Percentiles rank a stretch among this genome's conserved stretches.
These are phyloP conservation scores for Alcedo atthis DNA, from an alignment of 2,797 vertebrate genomes.

Conservation along the genomic window DNA sequence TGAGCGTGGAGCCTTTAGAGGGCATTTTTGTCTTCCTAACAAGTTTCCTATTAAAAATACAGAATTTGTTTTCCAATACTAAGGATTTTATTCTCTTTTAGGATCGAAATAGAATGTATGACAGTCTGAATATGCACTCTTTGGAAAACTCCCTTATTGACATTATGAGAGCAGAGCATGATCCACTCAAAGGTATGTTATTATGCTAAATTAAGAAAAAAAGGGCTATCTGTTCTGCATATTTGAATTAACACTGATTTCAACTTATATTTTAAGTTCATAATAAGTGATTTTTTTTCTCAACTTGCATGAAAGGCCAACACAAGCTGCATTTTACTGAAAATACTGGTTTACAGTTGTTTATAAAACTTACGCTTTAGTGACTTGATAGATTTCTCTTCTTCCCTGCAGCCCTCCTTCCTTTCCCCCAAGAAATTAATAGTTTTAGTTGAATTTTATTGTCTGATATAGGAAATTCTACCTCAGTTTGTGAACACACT, in stretches of 20 bases:
- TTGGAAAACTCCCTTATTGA: constrained; percentile 98
- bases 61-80: constrained; percentile 36
- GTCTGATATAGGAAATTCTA: neutral
- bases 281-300: neutral
- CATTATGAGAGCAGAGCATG: constrained; percentile 99
- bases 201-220: constrained; percentile 50
- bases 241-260: constrained; percentile 23
- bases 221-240: constrained; percentile 49
- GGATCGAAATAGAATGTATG: constrained; percentile 97
- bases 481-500: neutral
- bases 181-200: constrained; percentile 94
- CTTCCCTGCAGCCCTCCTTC: neutral
- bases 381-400: neutral
- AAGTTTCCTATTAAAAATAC: constrained; percentile 29
- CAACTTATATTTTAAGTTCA: neutral
- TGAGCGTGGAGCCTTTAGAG: neutral
- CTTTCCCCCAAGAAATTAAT: neutral
- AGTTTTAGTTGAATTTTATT: neutral
- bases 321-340: neutral
- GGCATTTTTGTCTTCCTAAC: neutral
- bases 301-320: neutral
- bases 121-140: constrained; percentile 99
- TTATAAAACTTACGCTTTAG: neutral
- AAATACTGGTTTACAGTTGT: neutral
- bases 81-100: constrained; percentile 78